Percentiles rank a stretch among this genome's conserved stretches.
phyloP scores from a whole-genome alignment of 2,888 invertebrate species.

The Sussaba pulchella region DNA sequence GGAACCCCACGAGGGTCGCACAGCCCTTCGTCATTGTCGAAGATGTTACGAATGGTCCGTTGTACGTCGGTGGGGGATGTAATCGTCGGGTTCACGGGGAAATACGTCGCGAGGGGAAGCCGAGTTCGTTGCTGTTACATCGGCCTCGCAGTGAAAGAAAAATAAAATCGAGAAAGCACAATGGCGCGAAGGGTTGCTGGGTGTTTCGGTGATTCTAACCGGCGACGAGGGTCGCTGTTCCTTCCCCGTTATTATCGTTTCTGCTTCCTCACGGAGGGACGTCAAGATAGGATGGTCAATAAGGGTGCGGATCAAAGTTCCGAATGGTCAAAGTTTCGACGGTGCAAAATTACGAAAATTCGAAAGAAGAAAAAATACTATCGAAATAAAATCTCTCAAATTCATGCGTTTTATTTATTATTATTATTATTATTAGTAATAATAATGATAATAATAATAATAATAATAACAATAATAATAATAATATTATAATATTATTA shows the following conservation, averaged over 20 bases:
- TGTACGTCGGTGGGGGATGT: constrained; percentile 12
- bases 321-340: too few relatives aligned
- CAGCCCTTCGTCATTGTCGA: constrained; percentile 31
- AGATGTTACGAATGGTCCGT: constrained; percentile 12
- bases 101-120: constrained; percentile 2
- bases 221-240: constrained; percentile 35
- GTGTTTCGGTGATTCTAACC: constrained; percentile 35
- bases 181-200: constrained; percentile 16
- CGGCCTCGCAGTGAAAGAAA: constrained; percentile 1
- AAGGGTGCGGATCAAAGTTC: too few relatives aligned
- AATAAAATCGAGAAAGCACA: constrained; percentile 19
- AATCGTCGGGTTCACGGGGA: constrained; percentile 30
- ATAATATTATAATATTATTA: too few relatives aligned
- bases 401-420: too few relatives aligned
- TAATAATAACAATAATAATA: too few relatives aligned
- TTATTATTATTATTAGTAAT: too few relatives aligned
- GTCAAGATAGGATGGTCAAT: too few relatives aligned
- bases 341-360: too few relatives aligned
- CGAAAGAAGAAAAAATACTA: too few relatives aligned
- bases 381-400: too few relatives aligned
- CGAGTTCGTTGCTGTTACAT: neutral
- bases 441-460: too few relatives aligned
- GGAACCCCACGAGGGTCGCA: constrained; percentile 15
- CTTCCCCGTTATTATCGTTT: constrained; percentile 39
- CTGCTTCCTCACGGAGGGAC: constrained; percentile 27